A percentile compares a stretch with the other conserved stretches of the same genome.
Evolutionary conservation across 2,797 vertebrate genomes (phyloP).

Genomic region (Rallus crepitans): DNA sequence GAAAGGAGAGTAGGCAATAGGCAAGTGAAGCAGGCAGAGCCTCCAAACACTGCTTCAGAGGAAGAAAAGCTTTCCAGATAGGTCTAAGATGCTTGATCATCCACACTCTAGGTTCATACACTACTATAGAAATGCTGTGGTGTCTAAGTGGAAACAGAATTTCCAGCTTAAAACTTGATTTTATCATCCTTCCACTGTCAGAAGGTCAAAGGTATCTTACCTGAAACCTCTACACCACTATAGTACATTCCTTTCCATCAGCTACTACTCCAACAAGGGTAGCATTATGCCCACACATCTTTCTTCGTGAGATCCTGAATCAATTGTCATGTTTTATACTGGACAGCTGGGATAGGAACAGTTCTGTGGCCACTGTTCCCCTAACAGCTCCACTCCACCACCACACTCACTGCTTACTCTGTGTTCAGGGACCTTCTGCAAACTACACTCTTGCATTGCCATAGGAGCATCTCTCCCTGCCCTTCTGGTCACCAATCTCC

Average conservation of each 20-base stretch:
- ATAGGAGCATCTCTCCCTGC: not conserved
- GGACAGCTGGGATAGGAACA: not conserved
- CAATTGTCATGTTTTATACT: not conserved
- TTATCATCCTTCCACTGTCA: not conserved
- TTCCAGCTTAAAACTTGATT: not conserved
- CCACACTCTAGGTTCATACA: not conserved
- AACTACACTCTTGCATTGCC: not conserved
- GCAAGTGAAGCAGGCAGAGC: not conserved
- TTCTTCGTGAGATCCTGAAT: not conserved
- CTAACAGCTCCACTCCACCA: not conserved
- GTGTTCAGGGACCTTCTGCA: not conserved
- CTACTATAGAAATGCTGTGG: not conserved
- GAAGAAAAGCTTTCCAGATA: not conserved
- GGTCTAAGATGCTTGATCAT: not conserved
- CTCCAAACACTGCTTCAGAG: not conserved
- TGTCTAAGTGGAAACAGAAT: not conserved
- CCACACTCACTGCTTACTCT: accelerated
- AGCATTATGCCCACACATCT: not conserved
- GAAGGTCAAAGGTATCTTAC: not conserved
- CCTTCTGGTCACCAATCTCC: not conserved
- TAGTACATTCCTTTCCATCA: not conserved
- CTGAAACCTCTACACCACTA: not conserved
- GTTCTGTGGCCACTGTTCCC: not conserved
- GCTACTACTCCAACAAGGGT: not conserved
- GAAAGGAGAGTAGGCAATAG: not conserved